These are phyloP conservation scores for Cremastinae sp. DNA, from an alignment of 2,888 invertebrate genomes.

Conservation along the genomic window DNA sequence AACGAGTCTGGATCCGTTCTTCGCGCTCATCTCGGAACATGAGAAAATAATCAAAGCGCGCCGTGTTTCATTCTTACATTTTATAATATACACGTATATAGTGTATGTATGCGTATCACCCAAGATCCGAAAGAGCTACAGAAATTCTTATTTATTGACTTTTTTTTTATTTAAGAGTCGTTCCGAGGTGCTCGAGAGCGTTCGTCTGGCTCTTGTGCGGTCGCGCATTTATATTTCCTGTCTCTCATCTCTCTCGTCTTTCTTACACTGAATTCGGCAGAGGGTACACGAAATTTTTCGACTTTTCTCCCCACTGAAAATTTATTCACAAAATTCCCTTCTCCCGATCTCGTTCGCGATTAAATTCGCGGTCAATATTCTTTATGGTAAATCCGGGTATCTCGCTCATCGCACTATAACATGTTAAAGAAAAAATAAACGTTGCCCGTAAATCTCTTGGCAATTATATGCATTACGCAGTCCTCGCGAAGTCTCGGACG, in stretches of 20 bases:
- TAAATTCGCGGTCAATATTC: slow-evolving; percentile 39
- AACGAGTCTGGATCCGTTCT: slow-evolving; percentile 46
- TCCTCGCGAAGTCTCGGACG: background rate
- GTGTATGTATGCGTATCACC: no score
- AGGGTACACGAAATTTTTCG: no score
- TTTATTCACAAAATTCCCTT: no score
- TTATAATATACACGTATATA: no score
- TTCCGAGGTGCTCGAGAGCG: slow-evolving; percentile 30
- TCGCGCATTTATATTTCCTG: no score
- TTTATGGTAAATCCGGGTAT: background rate
- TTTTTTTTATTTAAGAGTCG: slow-evolving; percentile 16
- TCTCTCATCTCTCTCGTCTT: no score
- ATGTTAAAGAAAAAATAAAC: no score
- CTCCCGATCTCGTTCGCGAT: slow-evolving; percentile 20
- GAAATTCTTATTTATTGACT: slow-evolving; percentile 8
- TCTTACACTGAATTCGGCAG: no score
- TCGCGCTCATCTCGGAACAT: slow-evolving; percentile 17
- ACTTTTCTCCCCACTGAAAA: no score
- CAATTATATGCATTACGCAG: slow-evolving; percentile 46
- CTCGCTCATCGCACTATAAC: slow-evolving; percentile 19
- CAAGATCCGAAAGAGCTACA: no score
- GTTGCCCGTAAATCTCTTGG: slow-evolving; percentile 45
- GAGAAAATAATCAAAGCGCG: slow-evolving; percentile 59
- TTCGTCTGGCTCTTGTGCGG: slow-evolving; percentile 22
- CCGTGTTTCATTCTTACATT: no score